Conservation (phyloP, 35 echinoderm and acorn worm genomes). For the Lytechinus variegatus region DNA sequence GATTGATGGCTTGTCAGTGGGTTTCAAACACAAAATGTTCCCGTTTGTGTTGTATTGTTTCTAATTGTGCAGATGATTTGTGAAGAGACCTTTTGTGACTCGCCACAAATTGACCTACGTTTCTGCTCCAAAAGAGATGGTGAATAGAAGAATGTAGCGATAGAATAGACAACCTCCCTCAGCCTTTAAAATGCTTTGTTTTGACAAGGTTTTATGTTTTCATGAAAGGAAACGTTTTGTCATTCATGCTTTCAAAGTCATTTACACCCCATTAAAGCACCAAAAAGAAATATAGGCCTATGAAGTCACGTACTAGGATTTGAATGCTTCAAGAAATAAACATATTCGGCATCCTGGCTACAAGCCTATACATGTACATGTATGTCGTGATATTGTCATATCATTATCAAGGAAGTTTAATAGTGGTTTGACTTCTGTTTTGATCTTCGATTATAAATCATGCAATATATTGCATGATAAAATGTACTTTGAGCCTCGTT, state of each 20-base stretch:
- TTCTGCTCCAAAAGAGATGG: neutral
- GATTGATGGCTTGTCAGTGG: neutral
- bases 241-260: neutral
- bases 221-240: neutral
- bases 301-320: neutral
- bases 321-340: neutral
- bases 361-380: too few species aligned
- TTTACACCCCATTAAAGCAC: neutral
- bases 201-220: neutral
- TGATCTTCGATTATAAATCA: neutral
- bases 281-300: neutral
- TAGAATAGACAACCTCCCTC: neutral
- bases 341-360: too few species aligned
- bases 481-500: neutral
- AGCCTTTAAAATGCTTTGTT: neutral
- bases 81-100: neutral
- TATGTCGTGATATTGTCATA: too few species aligned
- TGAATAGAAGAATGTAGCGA: neutral
- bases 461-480: neutral
- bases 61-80: neutral
- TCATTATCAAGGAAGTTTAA: neutral
- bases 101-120: neutral
- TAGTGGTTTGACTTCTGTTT: neutral
- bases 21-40: neutral
- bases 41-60: neutral